Evolutionary conservation across 1,140 invertebrate species (phyloP).

Genomic region (Drosophila funebris): DNA sequence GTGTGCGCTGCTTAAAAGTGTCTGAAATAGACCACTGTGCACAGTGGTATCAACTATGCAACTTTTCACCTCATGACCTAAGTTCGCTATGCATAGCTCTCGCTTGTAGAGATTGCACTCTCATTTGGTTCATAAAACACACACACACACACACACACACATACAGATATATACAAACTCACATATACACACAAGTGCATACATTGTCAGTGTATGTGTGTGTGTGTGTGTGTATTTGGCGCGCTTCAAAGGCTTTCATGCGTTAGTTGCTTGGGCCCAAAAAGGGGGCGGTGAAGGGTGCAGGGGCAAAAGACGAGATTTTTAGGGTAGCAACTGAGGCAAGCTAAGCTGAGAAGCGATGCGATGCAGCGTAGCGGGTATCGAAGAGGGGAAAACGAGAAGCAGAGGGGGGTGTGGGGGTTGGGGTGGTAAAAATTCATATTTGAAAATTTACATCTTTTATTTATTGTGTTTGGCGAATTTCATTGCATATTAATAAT

Average conservation of each 20-base stretch:
- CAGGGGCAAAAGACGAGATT: conserved; percentile 10
- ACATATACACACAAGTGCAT: neutral
- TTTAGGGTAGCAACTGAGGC: conserved; percentile 12
- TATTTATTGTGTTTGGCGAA: conserved; percentile 78
- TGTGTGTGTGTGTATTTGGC: conserved; percentile 12
- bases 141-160: neutral
- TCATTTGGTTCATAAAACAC: conserved; percentile 16
- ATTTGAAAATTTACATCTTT: conserved; percentile 66
- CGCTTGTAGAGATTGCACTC: neutral
- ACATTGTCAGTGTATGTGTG: neutral
- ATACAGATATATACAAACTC: neutral
- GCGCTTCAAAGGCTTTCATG: conserved; percentile 58
- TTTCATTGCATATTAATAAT: conserved; percentile 82
- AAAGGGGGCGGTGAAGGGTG: too few species aligned
- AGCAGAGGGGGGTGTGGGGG: neutral
- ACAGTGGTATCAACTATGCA: conserved; percentile 22
- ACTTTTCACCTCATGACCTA: neutral
- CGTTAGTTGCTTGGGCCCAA: conserved; percentile 13
- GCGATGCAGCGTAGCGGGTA: neutral
- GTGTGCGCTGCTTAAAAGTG: neutral
- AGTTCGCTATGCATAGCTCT: conserved; percentile 7
- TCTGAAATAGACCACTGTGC: conserved; percentile 16
- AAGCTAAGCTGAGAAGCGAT: neutral
- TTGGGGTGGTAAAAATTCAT: conserved; percentile 15
- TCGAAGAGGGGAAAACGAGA: neutral